Evolutionary conservation across 1,140 invertebrate genomes (phyloP).

Genomic region (Hycleus phaleratus): DNA sequence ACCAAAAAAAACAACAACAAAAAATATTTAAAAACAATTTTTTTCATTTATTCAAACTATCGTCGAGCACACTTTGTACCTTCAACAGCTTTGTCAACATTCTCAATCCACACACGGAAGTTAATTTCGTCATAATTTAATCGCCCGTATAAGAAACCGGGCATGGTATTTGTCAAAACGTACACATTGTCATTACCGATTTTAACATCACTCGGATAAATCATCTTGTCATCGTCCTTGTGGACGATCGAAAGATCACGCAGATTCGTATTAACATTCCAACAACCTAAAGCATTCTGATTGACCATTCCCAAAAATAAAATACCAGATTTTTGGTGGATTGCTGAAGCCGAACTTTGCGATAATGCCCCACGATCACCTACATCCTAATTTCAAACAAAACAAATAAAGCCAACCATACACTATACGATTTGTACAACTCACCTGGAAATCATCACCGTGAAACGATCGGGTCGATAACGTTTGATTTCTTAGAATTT

Average conservation of each 20-base stretch:
- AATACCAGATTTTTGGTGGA: constrained; percentile 47
- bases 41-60: not conserved
- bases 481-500: constrained; percentile 52
- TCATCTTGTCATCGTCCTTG: constrained; percentile 49
- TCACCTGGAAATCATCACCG: constrained; percentile 43
- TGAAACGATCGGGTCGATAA: constrained; percentile 52
- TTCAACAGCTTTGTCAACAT: constrained; percentile 24
- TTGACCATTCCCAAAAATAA: constrained; percentile 59
- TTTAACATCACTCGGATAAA: constrained; percentile 52
- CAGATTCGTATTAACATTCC: constrained; percentile 54
- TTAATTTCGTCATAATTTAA: constrained; percentile 50
- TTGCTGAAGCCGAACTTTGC: constrained; percentile 54
- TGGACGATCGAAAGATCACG: constrained; percentile 51
- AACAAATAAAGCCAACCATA: not conserved
- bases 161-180: constrained; percentile 53
- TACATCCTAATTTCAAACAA: constrained; percentile 37
- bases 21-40: not conserved
- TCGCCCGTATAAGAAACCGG: constrained; percentile 49
- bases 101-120: constrained; percentile 47
- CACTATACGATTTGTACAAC: not conserved
- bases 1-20: not conserved
- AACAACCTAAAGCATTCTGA: constrained; percentile 59
- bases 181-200: constrained; percentile 49
- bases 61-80: constrained; percentile 27
- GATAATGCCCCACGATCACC: constrained; percentile 51